Percentiles rank a stretch among this genome's conserved stretches.
phyloP scores from a whole-genome alignment of 2,797 vertebrate species.

The Etheostoma nigrum region DNA sequence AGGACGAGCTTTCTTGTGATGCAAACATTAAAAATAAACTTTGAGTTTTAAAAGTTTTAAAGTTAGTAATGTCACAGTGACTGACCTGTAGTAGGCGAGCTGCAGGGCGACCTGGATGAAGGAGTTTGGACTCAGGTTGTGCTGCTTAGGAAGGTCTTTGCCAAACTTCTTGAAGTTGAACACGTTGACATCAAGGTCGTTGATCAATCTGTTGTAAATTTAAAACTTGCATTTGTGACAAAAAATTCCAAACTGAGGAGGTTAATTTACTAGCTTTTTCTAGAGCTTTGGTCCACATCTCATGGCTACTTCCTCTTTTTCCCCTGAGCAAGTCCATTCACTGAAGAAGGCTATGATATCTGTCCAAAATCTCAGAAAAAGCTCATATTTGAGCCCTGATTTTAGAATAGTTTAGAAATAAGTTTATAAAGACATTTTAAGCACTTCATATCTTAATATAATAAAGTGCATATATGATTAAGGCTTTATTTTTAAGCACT shows the following conservation, averaged over 20 bases:
- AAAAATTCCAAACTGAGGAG: not conserved
- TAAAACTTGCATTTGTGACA: not conserved
- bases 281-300: not conserved
- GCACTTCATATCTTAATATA: not conserved
- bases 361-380: conserved; percentile 1
- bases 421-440: not conserved
- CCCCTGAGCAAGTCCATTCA: too few species aligned
- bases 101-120: conserved; percentile 89
- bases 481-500: not conserved
- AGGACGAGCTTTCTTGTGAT: too few species aligned
- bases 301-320: not conserved
- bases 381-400: not conserved
- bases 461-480: not conserved
- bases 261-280: not conserved
- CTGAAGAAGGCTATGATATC: not conserved
- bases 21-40: not conserved
- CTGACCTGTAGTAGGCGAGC: conserved; percentile 85
- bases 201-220: conserved; percentile 83
- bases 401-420: too few species aligned
- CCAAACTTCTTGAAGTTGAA: conserved; percentile 88
- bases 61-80: not conserved
- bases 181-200: conserved; percentile 89
- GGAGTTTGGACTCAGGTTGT: conserved; percentile 85
- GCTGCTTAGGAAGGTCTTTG: conserved; percentile 85
- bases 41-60: not conserved